phyloP scores from a whole-genome alignment of 2,888 invertebrate species.

The Sesia bembeciformis region DNA sequence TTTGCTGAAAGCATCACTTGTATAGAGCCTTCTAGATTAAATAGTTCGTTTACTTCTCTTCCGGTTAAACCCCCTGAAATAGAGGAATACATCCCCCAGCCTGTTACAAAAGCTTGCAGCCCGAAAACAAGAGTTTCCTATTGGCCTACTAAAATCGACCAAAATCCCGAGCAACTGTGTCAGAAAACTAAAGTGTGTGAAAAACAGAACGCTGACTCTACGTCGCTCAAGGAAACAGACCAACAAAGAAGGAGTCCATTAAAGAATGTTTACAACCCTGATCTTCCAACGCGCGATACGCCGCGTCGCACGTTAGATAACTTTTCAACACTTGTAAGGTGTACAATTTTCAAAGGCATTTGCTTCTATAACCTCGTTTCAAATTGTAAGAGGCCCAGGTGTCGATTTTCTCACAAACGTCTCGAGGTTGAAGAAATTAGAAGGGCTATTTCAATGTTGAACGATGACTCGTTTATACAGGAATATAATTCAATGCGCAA shows the following conservation, averaged over 20 bases:
- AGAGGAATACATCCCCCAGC: conserved; percentile 39
- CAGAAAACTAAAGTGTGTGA: conserved; percentile 24
- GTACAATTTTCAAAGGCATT: conserved; percentile 19
- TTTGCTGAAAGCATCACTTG: conserved; percentile 56
- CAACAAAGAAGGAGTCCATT: background rate
- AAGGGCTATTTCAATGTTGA: conserved; percentile 13
- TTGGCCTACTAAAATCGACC: conserved; percentile 27
- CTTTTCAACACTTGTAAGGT: background rate
- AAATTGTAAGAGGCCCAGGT: conserved; percentile 27
- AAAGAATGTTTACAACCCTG: background rate
- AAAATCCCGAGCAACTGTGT: conserved; percentile 3
- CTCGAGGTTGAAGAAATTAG: conserved; percentile 12
- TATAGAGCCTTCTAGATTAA: conserved; percentile 31
- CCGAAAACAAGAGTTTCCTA: conserved; percentile 19
- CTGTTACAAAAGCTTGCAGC: conserved; percentile 9
- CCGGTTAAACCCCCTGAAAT: background rate
- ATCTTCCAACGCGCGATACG: background rate
- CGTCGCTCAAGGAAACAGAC: conserved; percentile 27
- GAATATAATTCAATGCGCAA: conserved; percentile 34
- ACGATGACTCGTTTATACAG: conserved; percentile 26
- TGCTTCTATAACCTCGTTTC: conserved; percentile 37
- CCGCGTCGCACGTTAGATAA: background rate
- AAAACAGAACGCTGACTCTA: conserved; percentile 48
- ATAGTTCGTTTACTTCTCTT: conserved; percentile 9
- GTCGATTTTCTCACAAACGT: conserved; percentile 27